Conservation (phyloP, 2,888 invertebrate genomes). For the Alcis repandata region DNA sequence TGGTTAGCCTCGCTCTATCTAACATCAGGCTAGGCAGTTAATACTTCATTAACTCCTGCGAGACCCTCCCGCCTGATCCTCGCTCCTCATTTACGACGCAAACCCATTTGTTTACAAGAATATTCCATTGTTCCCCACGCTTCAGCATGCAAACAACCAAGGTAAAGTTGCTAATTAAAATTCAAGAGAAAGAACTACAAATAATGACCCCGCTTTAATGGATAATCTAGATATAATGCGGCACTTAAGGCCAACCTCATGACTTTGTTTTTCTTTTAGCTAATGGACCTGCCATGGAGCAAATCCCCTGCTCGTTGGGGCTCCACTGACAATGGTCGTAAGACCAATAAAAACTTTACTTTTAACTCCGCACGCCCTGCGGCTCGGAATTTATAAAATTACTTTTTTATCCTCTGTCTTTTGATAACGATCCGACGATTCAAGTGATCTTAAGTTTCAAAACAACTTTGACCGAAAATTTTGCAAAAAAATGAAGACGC, state of each 20-base stretch:
- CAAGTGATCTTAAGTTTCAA: conserved; percentile 26
- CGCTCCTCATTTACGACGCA: conserved; percentile 40
- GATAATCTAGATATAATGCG: conserved; percentile 43
- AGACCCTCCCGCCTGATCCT: conserved; percentile 31
- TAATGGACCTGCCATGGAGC: conserved; percentile 40
- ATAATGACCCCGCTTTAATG: conserved; percentile 36
- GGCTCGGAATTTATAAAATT: conserved; percentile 36
- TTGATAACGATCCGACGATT: conserved; percentile 36
- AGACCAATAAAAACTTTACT: conserved; percentile 45
- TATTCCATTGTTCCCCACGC: conserved; percentile 41
- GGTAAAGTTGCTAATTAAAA: conserved; percentile 36
- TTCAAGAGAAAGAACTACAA: conserved; percentile 35
- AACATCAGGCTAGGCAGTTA: conserved; percentile 42
- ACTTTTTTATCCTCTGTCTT: conserved; percentile 37
- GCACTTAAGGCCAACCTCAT: conserved; percentile 37
- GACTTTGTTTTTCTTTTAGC: conserved; percentile 43
- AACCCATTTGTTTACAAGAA: conserved; percentile 47
- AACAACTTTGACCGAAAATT: conserved; percentile 26
- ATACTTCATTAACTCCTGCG: conserved; percentile 44
- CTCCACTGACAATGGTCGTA: conserved; percentile 40
- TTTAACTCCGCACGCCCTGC: conserved; percentile 30
- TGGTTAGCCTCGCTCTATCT: conserved; percentile 40
- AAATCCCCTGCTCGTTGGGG: conserved; percentile 36
- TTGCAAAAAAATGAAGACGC: not conserved
- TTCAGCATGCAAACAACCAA: conserved; percentile 28